Evolutionary conservation across 1,140 invertebrate species (phyloP).

Genomic region (Brachionus manjavacas): DNA sequence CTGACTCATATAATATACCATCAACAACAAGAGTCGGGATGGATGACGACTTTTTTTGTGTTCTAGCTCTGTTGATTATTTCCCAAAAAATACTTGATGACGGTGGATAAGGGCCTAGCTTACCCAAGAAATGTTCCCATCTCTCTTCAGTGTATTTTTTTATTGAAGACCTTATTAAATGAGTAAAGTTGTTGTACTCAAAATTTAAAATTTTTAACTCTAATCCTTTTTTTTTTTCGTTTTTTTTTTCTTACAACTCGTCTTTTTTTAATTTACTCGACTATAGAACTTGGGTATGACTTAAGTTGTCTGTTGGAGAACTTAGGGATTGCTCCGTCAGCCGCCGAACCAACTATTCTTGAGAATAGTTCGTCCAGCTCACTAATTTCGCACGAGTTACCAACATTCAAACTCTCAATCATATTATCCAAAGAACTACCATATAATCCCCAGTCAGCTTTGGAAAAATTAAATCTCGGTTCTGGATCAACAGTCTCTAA

Average conservation of each 20-base stretch:
- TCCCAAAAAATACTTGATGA: background rate
- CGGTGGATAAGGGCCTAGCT: background rate
- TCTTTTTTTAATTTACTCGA: background rate
- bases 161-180: background rate
- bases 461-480: background rate
- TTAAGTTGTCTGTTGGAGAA: background rate
- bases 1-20: background rate
- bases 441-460: background rate
- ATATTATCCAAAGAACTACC: background rate
- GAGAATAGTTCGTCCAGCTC: background rate
- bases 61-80: background rate
- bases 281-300: background rate
- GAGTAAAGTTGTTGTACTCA: background rate
- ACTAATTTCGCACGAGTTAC: background rate
- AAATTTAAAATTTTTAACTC: background rate
- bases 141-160: background rate
- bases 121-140: background rate
- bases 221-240: background rate
- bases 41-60: background rate
- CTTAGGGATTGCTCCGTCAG: background rate
- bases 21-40: background rate
- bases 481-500: background rate
- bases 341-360: background rate
- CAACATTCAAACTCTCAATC: background rate
- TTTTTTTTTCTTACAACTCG: background rate